Evolutionary conservation across 2,797 vertebrate species (phyloP).

Genomic region (Mareca penelope): DNA sequence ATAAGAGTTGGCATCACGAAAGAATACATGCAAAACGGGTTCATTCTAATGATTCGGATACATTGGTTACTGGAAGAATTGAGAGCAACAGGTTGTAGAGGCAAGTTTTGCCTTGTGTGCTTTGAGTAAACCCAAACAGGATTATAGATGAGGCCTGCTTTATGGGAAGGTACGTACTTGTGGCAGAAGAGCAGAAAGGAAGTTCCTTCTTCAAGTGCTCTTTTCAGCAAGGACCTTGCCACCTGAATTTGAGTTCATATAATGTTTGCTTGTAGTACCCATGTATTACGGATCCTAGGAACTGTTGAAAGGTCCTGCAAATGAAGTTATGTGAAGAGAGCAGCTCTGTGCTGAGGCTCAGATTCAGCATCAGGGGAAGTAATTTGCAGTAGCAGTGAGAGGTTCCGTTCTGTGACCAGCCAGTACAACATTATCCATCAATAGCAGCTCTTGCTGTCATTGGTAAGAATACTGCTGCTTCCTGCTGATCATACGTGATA

Average conservation of each 20-base stretch:
- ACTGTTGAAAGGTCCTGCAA: not conserved
- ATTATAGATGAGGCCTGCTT: not conserved
- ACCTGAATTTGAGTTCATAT: not conserved
- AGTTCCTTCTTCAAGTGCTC: not conserved
- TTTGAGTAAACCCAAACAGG: not conserved
- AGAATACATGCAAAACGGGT: not conserved
- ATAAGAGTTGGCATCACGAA: not conserved
- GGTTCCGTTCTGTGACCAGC: not conserved
- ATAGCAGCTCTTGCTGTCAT: not conserved
- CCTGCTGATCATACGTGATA: not conserved
- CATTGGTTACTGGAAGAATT: not conserved
- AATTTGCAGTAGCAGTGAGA: not conserved
- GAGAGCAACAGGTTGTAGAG: not conserved
- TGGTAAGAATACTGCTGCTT: not conserved
- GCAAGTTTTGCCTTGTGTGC: not conserved
- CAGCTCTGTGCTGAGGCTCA: not conserved
- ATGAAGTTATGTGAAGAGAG: conserved; percentile 12
- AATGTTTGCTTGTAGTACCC: not conserved
- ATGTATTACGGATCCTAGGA: not conserved
- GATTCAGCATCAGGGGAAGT: not conserved
- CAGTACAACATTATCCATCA: not conserved
- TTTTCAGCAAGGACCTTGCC: not conserved
- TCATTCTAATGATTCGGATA: not conserved
- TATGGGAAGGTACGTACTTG: not conserved
- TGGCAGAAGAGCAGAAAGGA: not conserved